Percentiles rank a stretch among this genome's conserved stretches.
Evolutionary conservation across 1,140 invertebrate species (phyloP).

Genomic region (Papilio machaon): DNA sequence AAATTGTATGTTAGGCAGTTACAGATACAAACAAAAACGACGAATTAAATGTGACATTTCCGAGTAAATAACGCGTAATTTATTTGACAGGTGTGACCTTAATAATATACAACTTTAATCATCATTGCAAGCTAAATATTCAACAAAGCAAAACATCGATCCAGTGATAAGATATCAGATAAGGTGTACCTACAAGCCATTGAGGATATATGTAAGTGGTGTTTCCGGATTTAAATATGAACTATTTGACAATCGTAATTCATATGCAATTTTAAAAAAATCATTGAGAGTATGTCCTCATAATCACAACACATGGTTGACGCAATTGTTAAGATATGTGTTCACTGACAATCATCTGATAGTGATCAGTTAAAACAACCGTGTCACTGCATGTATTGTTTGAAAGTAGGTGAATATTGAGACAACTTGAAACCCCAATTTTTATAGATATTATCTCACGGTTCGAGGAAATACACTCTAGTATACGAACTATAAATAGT

Average conservation of each 20-base stretch:
- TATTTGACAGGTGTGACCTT: too few relatives aligned
- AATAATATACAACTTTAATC: too few relatives aligned
- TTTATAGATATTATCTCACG: slow-evolving; percentile 9
- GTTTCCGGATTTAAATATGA: neutral
- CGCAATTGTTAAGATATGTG: neutral
- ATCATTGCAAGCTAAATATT: too few relatives aligned
- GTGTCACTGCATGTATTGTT: slow-evolving; percentile 3
- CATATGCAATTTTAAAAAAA: neutral
- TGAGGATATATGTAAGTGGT: neutral
- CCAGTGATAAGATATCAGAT: neutral
- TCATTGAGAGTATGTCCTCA: neutral
- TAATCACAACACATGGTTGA: neutral
- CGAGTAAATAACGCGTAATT: too few relatives aligned
- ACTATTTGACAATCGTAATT: neutral
- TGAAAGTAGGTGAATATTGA: slow-evolving; percentile 1
- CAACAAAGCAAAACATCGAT: neutral
- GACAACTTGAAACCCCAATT: neutral
- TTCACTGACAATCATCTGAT: neutral
- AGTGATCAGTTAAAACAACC: slow-evolving; percentile 2
- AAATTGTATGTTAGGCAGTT: neutral
- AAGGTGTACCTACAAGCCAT: neutral
- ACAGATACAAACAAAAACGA: too few relatives aligned
- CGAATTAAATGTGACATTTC: too few relatives aligned
- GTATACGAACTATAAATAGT: neutral
- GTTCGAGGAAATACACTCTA: neutral